Percentiles rank a stretch among this genome's conserved stretches.
Conservation (phyloP, 2,888 invertebrate genomes). For the Linnaemya tessellans region DNA sequence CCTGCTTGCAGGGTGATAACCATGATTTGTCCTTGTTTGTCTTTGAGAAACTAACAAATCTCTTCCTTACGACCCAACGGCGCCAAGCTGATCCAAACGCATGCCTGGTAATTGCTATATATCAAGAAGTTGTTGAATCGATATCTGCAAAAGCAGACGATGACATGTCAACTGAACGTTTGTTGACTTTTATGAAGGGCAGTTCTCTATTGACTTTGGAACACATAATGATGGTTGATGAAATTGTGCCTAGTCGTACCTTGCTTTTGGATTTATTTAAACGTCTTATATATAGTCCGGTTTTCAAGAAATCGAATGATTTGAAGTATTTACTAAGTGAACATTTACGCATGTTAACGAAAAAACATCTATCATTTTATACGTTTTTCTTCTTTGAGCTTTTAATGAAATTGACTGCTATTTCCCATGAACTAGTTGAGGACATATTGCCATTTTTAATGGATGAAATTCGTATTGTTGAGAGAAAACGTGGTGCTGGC, state of each 20-base stretch:
- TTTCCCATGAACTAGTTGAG: constrained; percentile 77
- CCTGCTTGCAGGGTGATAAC: constrained; percentile 78
- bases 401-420: constrained; percentile 78
- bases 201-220: constrained; percentile 79
- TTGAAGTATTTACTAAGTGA: constrained; percentile 75
- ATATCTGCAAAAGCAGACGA: constrained; percentile 49
- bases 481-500: constrained; percentile 81
- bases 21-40: constrained; percentile 78
- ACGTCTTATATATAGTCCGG: constrained; percentile 73
- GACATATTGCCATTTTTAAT: constrained; percentile 77
- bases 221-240: constrained; percentile 83
- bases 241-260: constrained; percentile 79
- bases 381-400: constrained; percentile 82
- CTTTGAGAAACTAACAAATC: constrained; percentile 78
- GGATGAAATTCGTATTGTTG: constrained; percentile 79
- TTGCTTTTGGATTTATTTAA: constrained; percentile 78
- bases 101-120: constrained; percentile 79
- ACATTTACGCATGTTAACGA: constrained; percentile 78
- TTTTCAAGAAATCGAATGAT: constrained; percentile 74
- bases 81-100: constrained; percentile 80
- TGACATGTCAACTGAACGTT: constrained; percentile 70
- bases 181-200: constrained; percentile 78
- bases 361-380: constrained; percentile 82
- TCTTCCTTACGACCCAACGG: constrained; percentile 80
- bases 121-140: constrained; percentile 79